These are phyloP conservation scores for Helicoverpa armigera DNA, from an alignment of 1,140 invertebrate species.

Conservation along the genomic window DNA sequence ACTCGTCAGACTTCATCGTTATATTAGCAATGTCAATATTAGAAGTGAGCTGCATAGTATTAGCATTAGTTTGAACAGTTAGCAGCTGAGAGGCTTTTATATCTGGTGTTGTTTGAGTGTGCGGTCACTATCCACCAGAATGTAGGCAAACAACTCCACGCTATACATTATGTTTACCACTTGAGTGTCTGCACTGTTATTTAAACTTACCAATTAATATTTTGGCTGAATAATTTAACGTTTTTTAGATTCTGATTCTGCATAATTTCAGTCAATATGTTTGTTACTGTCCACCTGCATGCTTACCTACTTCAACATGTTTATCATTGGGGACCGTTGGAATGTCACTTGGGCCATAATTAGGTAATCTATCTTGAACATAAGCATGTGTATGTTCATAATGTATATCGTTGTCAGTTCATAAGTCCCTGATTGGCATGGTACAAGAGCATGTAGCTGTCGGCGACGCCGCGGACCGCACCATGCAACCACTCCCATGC, in stretches of 20 bases:
- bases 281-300: too few relatives aligned
- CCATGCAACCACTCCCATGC: constrained; percentile 11
- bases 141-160: constrained; percentile 34
- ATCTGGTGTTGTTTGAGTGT: constrained; percentile 22
- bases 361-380: too few relatives aligned
- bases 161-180: constrained; percentile 24
- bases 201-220: constrained; percentile 30
- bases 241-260: neutral
- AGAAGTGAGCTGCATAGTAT: constrained; percentile 18
- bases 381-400: too few relatives aligned
- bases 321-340: neutral
- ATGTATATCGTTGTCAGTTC: neutral
- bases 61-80: constrained; percentile 43
- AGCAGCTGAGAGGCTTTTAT: constrained; percentile 33
- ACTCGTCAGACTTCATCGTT: constrained; percentile 8
- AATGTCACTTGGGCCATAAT: too few relatives aligned
- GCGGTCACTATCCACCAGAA: constrained; percentile 35
- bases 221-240: constrained; percentile 17
- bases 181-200: constrained; percentile 30
- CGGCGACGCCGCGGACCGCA: neutral
- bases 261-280: neutral
- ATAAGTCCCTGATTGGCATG: neutral
- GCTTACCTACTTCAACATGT: too few relatives aligned
- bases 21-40: constrained; percentile 37
- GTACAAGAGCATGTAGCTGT: neutral